phyloP scores from a whole-genome alignment of 2,113 vertebrate genomes.

The Zapus hudsonius region DNA sequence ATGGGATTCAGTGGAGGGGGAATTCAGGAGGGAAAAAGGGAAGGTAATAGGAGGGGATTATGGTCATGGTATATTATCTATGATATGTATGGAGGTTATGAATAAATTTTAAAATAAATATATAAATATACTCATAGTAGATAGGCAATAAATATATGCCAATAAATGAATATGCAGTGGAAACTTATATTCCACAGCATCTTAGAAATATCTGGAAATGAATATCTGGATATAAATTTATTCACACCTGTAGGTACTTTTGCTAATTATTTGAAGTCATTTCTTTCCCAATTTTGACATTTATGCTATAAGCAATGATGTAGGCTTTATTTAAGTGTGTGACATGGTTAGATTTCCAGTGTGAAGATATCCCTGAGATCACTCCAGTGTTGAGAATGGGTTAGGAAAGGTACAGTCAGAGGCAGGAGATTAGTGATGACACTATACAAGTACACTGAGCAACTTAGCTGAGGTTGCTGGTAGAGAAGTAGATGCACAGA shows the following conservation, averaged over 20 bases:
- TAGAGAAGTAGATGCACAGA: neutral
- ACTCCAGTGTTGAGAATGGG: neutral
- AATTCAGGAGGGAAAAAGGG: too few relatives aligned
- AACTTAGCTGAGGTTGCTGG: neutral
- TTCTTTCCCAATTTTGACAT: neutral
- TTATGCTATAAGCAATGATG: neutral
- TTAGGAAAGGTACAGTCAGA: neutral
- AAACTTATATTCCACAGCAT: neutral
- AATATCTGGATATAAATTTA: too few relatives aligned
- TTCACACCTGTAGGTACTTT: neutral
- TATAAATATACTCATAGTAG: too few relatives aligned
- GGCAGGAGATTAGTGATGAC: neutral
- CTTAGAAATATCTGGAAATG: neutral
- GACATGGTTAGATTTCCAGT: neutral
- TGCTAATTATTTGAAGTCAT: neutral
- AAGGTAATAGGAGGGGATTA: too few relatives aligned
- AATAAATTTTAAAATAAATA: too few relatives aligned
- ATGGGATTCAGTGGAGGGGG: too few relatives aligned
- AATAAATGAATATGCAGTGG: neutral
- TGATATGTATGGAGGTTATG: too few relatives aligned
- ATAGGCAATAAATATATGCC: neutral
- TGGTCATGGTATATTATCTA: too few relatives aligned
- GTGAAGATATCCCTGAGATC: too few relatives aligned
- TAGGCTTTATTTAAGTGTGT: neutral
- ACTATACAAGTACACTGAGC: neutral